These are phyloP conservation scores for Diglossa cyanea DNA, from an alignment of 2,797 vertebrate genomes.

Conservation along the genomic window DNA sequence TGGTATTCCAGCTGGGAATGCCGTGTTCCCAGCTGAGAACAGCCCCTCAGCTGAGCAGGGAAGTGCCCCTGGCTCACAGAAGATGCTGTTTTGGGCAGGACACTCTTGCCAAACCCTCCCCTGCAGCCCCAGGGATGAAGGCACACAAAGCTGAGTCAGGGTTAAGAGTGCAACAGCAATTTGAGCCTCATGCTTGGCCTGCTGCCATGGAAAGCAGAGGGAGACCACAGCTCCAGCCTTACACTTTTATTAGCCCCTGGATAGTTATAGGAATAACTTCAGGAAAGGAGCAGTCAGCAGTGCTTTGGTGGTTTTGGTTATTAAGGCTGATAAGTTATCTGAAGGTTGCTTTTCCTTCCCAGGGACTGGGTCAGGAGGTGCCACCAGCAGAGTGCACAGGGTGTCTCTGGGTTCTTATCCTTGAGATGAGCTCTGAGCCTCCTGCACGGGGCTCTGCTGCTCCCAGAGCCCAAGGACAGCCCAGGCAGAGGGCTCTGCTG, in stretches of 20 bases:
- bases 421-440: neutral
- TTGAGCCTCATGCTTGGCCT: neutral
- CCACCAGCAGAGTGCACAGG: neutral
- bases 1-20: neutral
- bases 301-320: neutral
- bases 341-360: neutral
- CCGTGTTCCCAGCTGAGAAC: neutral
- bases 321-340: neutral
- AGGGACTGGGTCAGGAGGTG: neutral
- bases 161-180: constrained; percentile 24
- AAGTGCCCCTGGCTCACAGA: neutral
- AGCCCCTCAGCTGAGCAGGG: neutral
- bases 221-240: neutral
- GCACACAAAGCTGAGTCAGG: neutral
- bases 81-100: neutral
- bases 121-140: neutral
- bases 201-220: neutral
- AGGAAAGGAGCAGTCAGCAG: neutral
- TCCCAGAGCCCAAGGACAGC: neutral
- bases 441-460: neutral
- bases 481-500: neutral
- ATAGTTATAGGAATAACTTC: neutral
- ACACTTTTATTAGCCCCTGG: neutral
- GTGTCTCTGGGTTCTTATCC: neutral
- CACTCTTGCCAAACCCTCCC: neutral